Conservation (phyloP, 2,888 invertebrate species). For the Nineta flava region DNA sequence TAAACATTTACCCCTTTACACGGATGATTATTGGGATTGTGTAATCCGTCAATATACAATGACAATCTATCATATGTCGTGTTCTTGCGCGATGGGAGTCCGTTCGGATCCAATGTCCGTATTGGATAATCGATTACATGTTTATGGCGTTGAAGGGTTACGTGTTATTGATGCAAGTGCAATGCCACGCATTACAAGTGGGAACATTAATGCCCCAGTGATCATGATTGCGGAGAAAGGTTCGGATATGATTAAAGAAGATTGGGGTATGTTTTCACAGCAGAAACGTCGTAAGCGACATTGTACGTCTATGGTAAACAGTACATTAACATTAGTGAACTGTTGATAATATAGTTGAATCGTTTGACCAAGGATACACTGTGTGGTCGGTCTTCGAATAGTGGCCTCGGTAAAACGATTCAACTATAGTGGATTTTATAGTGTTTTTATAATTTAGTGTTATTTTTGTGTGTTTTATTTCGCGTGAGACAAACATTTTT, state of each 20-base stretch:
- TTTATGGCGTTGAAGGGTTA: slow-evolving; percentile 61
- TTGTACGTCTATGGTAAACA: slow-evolving; percentile 14
- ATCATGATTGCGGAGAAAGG: slow-evolving; percentile 82
- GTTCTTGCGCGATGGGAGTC: slow-evolving; percentile 76
- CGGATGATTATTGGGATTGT: slow-evolving; percentile 82
- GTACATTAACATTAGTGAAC: background rate
- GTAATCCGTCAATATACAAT: slow-evolving; percentile 68
- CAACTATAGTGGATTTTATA: too few relatives aligned
- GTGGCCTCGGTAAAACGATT: too few relatives aligned
- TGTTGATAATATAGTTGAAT: background rate
- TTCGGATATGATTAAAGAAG: slow-evolving; percentile 61
- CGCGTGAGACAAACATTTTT: too few relatives aligned
- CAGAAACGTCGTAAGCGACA: slow-evolving; percentile 20
- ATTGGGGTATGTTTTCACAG: slow-evolving; percentile 35
- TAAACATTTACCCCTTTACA: slow-evolving; percentile 56
- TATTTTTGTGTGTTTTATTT: too few relatives aligned
- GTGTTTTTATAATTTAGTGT: too few relatives aligned
- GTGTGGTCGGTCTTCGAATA: background rate
- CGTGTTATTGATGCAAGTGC: slow-evolving; percentile 77
- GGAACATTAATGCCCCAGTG: slow-evolving; percentile 75
- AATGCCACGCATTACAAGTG: slow-evolving; percentile 75
- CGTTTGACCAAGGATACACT: too few relatives aligned
- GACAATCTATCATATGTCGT: slow-evolving; percentile 76
- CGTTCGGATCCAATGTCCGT: slow-evolving; percentile 61
- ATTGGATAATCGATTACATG: slow-evolving; percentile 59